Base-by-base conservation (phyloP, 2,888 invertebrate genomes). In the Merodon equestris region DNA sequence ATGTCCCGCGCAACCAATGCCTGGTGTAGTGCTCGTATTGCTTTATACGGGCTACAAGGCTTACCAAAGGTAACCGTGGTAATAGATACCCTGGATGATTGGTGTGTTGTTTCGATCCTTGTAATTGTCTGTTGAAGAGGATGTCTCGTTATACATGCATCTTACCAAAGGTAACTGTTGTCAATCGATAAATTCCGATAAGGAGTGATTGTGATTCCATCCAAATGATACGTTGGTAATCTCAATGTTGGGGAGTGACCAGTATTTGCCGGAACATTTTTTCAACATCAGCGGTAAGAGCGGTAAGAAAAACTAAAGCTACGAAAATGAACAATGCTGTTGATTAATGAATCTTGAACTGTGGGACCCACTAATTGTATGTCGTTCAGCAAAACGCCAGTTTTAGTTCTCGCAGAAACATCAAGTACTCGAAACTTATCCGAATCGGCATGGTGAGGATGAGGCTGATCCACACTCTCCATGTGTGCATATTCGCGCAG, bases 381-480 rank as follows among this genome's bases (percentile, higher is more conserved):
- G 19, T 76, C 66, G 19, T 76, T 81, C 1, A 73, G 42, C 0
- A 70, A 74, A 17, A 73, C 38, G 50, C 45, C 45, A 45, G 13
- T 14, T 5, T 3, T 45, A 1, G 45, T 45, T 9, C 14, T n/a
- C 2, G 45, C 68, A 3, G 73, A 74, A 14, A 54, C 70, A 15
- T 64, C 64, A 36, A 79, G 64, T 7, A 73, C 68, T 9, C 73
- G 70, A 19, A 70, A 72, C 40, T 81, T 74, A 0, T 9, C 15
- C 14, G 38, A 36, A 1, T 67, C 68, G n/a, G 72, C 63, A 45
- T 81, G 71, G 27, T 74, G 67, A 9, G 63, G 72, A 48, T 13
- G 48, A n/a, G 57, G 42, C 51, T 47, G 54, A 44, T 42, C 48
- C 38, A 60, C 57, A 9, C 44, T 27, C 27, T 63, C 58, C 64